A percentile compares a stretch with the other conserved stretches of the same genome.
Conservation (phyloP, 2,797 vertebrate genomes). For the Macropodus opercularis region DNA sequence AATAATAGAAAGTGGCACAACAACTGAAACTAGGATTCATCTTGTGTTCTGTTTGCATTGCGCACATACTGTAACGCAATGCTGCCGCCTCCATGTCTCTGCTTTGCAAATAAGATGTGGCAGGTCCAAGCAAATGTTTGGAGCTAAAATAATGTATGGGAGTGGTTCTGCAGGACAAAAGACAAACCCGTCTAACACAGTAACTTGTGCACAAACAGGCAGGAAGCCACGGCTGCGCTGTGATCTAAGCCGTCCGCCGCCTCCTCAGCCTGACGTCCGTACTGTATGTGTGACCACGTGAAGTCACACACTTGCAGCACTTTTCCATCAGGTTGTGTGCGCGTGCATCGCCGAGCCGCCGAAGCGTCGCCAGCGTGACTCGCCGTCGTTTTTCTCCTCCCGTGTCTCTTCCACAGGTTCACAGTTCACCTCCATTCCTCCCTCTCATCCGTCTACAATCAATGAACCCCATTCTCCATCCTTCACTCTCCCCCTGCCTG, state of each 20-base stretch:
- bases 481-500: constrained; percentile 15
- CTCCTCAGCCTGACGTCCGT: constrained; percentile 22
- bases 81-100: not conserved
- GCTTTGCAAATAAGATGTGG: constrained; percentile 2
- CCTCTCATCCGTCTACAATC: constrained; percentile 29
- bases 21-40: constrained; percentile 19
- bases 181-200: constrained; percentile 4
- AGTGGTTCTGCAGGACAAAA: constrained; percentile 7
- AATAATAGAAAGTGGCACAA: constrained; percentile 3
- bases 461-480: constrained; percentile 18
- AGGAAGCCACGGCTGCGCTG: constrained; percentile 5
- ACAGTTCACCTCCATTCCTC: constrained; percentile 59
- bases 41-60: not conserved
- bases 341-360: constrained; percentile 51
- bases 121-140: constrained; percentile 7
- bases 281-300: too few relatives aligned
- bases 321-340: not conserved
- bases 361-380: constrained; percentile 56
- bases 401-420: constrained; percentile 60
- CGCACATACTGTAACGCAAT: not conserved
- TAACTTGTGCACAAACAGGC: not conserved
- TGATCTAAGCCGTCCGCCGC: constrained; percentile 26
- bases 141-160: constrained; percentile 5
- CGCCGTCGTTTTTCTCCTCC: constrained; percentile 54
- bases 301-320: too few relatives aligned